Evolutionary conservation across 2,797 vertebrate genomes (phyloP), one percentile per base, ranked within the genome.

Genomic region (Amblyopsis hoosieri): DNA sequence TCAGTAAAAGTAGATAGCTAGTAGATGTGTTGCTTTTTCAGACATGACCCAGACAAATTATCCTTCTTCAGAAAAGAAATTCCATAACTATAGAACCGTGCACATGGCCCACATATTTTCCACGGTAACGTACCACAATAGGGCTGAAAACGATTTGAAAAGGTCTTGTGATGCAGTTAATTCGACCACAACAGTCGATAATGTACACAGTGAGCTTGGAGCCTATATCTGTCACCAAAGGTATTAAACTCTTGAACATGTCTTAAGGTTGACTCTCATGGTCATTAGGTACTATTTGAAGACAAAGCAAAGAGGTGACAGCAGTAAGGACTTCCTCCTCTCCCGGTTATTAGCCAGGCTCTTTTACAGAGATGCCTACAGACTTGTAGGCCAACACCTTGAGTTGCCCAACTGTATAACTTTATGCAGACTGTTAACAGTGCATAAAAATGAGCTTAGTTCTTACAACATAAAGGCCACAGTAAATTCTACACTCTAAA

Each of bases 1-100:
- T 42, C 8, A 42, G 7, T 42, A 42, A 42, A 42, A 42, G 37
- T 23, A 23, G 23, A 23, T 23, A 9, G 37, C 6, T 54, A 64
- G 60, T 64, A 74, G 72, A 80, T 81, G 60, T 81, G 76, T 68
- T 71, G 75, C 60, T 78, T 78, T 66, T 70, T 69, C 78, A 45
- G 58, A 60, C 52, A 3, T 84, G 67, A 67, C 52, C 57, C 58
- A 78, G 79, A 79, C 80, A 72, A 66, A 74, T 17, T 66, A 85
- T 69, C 65, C 53, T 15, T 11, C 61, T 58, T 37, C 11, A 31
- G 23, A 7, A 46, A 75, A 77, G 54, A 55, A 67, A 73, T 67
- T 70, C 62, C 52, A 62, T 0, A 54, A 72, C 64, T 71, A 33
- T 62, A 59, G 15, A 58, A 42, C 37, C 60, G 37, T 1, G 8